Evolutionary conservation across 2,888 invertebrate species (phyloP).

Genomic region (Nomada lathburiana): DNA sequence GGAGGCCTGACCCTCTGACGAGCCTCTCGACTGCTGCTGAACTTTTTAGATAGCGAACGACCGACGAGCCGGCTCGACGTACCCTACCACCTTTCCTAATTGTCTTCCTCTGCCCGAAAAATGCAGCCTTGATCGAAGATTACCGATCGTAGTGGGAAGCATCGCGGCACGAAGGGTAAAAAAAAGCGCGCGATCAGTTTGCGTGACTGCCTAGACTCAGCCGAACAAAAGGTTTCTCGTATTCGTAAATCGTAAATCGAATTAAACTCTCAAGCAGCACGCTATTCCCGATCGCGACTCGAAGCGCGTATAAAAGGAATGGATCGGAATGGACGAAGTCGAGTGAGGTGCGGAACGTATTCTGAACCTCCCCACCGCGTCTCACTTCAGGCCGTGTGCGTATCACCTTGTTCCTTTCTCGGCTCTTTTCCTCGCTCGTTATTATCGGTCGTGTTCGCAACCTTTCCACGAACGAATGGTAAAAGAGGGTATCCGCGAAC

Average conservation of each 20-base stretch:
- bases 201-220: conserved; percentile 83
- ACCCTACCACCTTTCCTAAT: neutral
- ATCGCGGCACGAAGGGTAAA: conserved; percentile 24
- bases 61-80: neutral
- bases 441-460: neutral
- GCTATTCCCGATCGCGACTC: conserved; percentile 76
- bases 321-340: conserved; percentile 55
- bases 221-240: conserved; percentile 82
- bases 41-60: neutral
- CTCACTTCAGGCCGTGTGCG: conserved; percentile 80
- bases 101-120: neutral
- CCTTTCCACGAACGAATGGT: conserved; percentile 1
- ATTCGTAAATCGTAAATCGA: conserved; percentile 82
- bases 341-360: conserved; percentile 83
- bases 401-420: conserved; percentile 30
- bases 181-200: conserved; percentile 61
- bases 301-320: conserved; percentile 78
- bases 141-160: conserved; percentile 48
- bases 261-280: conserved; percentile 83
- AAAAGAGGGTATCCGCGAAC: neutral
- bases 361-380: conserved; percentile 79
- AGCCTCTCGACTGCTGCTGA: neutral
- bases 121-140: conserved; percentile 52
- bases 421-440: neutral
- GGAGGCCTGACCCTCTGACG: conserved; percentile 12